phyloP scores from a whole-genome alignment of 92 coral and sea anemone species.

The Pocillopora meandrina region DNA sequence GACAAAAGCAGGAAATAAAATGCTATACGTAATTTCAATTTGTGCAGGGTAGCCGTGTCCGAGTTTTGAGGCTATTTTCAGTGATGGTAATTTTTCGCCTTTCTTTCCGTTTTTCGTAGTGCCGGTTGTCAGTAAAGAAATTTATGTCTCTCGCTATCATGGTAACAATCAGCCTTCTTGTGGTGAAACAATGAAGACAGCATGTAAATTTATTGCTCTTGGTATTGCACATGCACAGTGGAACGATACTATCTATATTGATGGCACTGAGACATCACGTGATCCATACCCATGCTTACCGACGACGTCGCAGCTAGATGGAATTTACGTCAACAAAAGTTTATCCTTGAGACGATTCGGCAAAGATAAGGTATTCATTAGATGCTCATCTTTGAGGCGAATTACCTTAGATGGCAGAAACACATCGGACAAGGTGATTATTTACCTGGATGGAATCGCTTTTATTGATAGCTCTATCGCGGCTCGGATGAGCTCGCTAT shows the following conservation, averaged over 20 bases:
- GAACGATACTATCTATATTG: constrained; percentile 29
- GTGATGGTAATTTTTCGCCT: neutral
- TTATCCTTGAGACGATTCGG: constrained; percentile 10
- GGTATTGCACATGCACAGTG: constrained; percentile 37
- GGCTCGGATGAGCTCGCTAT: constrained; percentile 2
- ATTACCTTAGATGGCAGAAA: constrained; percentile 21
- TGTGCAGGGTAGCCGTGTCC: too few species aligned
- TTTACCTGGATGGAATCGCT: neutral
- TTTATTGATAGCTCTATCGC: constrained; percentile 5
- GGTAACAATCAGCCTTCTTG: constrained; percentile 18
- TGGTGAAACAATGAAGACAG: constrained; percentile 11
- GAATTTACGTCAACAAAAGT: constrained; percentile 24
- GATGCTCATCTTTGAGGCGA: neutral
- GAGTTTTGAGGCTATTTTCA: too few species aligned
- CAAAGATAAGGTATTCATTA: neutral
- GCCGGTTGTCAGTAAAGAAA: neutral
- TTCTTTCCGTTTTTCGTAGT: neutral
- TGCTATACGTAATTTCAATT: too few species aligned
- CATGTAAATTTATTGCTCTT: constrained; percentile 17
- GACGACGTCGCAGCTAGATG: constrained; percentile 3
- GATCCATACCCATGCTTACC: constrained; percentile 39
- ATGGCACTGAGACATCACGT: constrained; percentile 37
- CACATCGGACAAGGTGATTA: neutral
- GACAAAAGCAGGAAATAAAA: too few species aligned
- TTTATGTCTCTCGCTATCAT: constrained; percentile 28